These are phyloP conservation scores for Volucella inflata DNA, from an alignment of 2,888 invertebrate genomes.

Conservation along the genomic window DNA sequence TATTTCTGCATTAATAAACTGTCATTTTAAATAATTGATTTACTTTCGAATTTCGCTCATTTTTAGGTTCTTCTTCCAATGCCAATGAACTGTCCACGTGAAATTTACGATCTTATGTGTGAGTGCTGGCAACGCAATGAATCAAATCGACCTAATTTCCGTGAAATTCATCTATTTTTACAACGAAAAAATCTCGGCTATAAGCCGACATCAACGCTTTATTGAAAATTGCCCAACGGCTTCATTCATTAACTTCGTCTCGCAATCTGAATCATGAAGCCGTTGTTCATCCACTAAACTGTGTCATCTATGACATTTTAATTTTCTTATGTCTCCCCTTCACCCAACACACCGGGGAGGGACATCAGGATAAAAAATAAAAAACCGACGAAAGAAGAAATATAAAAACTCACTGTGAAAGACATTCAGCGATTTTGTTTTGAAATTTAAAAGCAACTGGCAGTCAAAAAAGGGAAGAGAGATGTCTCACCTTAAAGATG, in stretches of 20 bases:
- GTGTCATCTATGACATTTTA: conserved; percentile 52
- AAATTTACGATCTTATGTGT: conserved; percentile 93
- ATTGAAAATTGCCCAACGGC: conserved; percentile 75
- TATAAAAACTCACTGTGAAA: conserved; percentile 46
- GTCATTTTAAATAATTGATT: background rate
- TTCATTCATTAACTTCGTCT: conserved; percentile 67
- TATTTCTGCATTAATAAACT: background rate
- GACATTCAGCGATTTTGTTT: conserved; percentile 38
- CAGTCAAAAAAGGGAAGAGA: background rate
- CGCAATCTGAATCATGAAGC: conserved; percentile 54
- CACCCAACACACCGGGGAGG: background rate
- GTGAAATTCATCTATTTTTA: conserved; percentile 93
- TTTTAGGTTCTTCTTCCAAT: conserved; percentile 86
- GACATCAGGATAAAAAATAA: conserved; percentile 11
- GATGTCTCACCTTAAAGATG: conserved; percentile 29
- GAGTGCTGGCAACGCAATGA: conserved; percentile 94
- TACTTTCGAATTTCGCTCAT: conserved; percentile 38
- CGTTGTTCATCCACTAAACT: conserved; percentile 39
- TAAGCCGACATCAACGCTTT: conserved; percentile 81
- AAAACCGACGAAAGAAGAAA: conserved; percentile 2
- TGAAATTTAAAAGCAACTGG: conserved; percentile 35
- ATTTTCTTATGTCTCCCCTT: conserved; percentile 58
- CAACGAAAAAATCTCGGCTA: conserved; percentile 89
- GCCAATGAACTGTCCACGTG: conserved; percentile 91
- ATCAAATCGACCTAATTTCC: conserved; percentile 90